Evolutionary conservation across 2,888 invertebrate genomes (phyloP).

Genomic region (Salticus scenicus): DNA sequence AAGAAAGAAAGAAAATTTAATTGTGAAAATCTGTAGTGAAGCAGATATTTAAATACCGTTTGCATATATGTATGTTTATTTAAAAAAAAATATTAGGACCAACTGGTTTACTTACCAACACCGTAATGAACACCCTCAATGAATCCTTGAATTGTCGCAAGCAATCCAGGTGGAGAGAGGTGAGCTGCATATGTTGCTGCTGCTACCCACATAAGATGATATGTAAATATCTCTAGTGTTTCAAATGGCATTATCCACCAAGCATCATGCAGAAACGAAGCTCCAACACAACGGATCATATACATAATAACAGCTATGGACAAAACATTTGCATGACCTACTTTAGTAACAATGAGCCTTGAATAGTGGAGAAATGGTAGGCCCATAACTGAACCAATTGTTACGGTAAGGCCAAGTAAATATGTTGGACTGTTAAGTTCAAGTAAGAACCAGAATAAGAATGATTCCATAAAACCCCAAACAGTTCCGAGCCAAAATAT

Average conservation of each 20-base stretch:
- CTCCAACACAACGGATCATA: conserved; percentile 85
- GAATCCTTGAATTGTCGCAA: conserved; percentile 90
- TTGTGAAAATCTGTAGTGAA: no score
- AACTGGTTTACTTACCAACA: conserved; percentile 80
- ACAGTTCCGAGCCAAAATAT: conserved; percentile 88
- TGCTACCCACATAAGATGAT: conserved; percentile 94
- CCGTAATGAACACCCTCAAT: conserved; percentile 92
- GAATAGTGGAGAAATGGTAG: conserved; percentile 89
- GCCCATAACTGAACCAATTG: conserved; percentile 88
- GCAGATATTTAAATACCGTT: no score
- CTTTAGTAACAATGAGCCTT: conserved; percentile 86
- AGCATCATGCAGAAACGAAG: conserved; percentile 88
- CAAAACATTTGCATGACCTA: conserved; percentile 89
- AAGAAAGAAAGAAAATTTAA: no score
- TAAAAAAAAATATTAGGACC: no score
- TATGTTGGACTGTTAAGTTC: conserved; percentile 90
- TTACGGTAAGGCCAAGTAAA: conserved; percentile 87
- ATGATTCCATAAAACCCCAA: conserved; percentile 93
- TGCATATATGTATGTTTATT: no score
- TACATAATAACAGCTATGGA: conserved; percentile 89
- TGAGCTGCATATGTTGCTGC: conserved; percentile 90
- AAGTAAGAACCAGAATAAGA: conserved; percentile 86
- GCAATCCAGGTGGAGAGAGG: conserved; percentile 86
- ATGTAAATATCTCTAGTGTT: conserved; percentile 89
- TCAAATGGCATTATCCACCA: conserved; percentile 94